A percentile compares a stretch with the other conserved stretches of the same genome.
phyloP scores from a whole-genome alignment of 2,113 vertebrate genomes.

The Mus spicilegus region DNA sequence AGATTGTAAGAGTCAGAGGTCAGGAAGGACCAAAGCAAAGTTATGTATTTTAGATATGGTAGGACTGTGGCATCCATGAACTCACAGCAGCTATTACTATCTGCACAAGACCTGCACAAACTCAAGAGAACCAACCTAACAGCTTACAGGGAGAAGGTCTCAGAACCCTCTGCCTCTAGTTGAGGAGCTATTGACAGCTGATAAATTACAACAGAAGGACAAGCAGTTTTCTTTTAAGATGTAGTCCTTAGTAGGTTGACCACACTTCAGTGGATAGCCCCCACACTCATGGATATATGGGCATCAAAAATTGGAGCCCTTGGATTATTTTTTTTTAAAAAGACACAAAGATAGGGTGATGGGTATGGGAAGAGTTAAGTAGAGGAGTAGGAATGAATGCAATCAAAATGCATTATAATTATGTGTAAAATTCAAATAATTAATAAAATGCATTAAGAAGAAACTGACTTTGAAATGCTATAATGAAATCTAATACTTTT shows the following conservation, averaged over 20 bases:
- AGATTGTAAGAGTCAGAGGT: background rate
- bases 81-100: background rate
- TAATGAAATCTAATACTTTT: background rate
- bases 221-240: background rate
- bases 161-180: background rate
- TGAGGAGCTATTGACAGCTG: too few species aligned
- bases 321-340: background rate
- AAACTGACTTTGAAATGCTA: background rate
- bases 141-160: too few species aligned
- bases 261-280: background rate
- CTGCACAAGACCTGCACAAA: background rate
- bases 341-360: background rate
- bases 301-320: background rate
- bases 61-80: background rate
- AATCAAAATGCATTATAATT: background rate
- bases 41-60: too few species aligned
- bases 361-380: background rate
- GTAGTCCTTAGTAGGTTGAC: background rate
- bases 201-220: background rate
- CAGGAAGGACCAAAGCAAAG: background rate
- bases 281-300: background rate
- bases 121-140: background rate
- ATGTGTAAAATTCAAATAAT: background rate
- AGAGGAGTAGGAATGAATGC: background rate
- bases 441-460: background rate